phyloP scores from a whole-genome alignment of 2,113 vertebrate species.

The Formicarius rufipectus region DNA sequence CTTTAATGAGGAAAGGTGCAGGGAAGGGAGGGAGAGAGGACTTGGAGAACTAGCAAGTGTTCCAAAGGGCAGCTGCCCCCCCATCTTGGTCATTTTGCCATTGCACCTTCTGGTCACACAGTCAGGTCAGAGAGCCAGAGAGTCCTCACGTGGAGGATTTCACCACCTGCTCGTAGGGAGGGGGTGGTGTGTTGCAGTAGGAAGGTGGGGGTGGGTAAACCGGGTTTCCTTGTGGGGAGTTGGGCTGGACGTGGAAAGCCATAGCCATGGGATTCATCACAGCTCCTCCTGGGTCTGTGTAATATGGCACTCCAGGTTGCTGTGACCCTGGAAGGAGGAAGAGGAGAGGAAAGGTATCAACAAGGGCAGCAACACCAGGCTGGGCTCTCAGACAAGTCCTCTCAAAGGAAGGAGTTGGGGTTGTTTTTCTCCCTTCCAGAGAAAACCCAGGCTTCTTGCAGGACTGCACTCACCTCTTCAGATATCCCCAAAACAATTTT shows the following conservation, averaged over 20 bases:
- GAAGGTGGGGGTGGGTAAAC: constrained; percentile 90
- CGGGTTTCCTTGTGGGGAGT: constrained; percentile 81
- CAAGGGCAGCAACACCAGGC: accelerated
- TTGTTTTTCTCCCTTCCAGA: too few relatives aligned
- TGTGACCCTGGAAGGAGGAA: constrained; percentile 81
- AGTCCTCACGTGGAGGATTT: constrained; percentile 84
- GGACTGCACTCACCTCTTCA: background rate
- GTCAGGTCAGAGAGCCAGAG: constrained; percentile 22
- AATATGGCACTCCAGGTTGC: constrained; percentile 86
- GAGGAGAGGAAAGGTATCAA: background rate
- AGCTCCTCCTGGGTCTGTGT: constrained; percentile 80
- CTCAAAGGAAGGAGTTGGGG: too few relatives aligned
- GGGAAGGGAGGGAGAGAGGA: constrained; percentile 18
- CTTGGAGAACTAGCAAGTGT: background rate
- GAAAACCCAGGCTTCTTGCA: background rate
- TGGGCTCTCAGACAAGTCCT: background rate
- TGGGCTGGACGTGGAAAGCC: constrained; percentile 83
- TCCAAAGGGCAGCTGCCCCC: background rate
- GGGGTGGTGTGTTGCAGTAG: constrained; percentile 95
- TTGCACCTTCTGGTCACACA: constrained; percentile 14
- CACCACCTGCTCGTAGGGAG: constrained; percentile 93
- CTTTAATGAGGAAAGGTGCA: background rate
- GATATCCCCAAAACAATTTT: background rate
- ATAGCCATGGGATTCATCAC: constrained; percentile 79
- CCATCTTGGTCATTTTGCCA: background rate